These are phyloP conservation scores for Burhinus bistriatus DNA, from an alignment of 2,113 vertebrate species.

Conservation along the genomic window DNA sequence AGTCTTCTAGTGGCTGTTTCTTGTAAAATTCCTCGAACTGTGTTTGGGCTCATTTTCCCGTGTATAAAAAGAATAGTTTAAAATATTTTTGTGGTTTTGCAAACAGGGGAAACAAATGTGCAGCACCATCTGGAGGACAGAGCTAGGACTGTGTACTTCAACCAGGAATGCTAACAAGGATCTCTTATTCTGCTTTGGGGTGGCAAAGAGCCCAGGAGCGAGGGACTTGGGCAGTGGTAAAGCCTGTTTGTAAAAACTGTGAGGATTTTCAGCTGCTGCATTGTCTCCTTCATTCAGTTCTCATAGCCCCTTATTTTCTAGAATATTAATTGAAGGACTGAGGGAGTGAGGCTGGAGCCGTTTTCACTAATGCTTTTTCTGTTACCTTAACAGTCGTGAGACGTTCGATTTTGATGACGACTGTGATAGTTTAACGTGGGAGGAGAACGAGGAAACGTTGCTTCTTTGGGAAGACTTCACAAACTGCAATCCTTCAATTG, in stretches of 20 bases:
- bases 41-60: background rate
- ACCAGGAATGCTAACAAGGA: background rate
- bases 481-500: conserved; percentile 86
- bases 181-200: background rate
- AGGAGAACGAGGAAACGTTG: conserved; percentile 94
- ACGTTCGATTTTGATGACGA: conserved; percentile 94
- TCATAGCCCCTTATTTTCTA: background rate
- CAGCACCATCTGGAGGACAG: conserved; percentile 59
- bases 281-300: background rate
- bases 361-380: background rate
- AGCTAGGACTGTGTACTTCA: background rate
- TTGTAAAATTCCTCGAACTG: background rate
- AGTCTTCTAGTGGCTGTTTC: background rate
- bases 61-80: background rate
- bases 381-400: conserved; percentile 82
- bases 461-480: conserved; percentile 97
- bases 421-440: conserved; percentile 97
- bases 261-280: background rate
- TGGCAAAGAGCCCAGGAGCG: background rate
- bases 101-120: background rate
- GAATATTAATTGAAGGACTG: background rate
- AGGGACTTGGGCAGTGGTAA: background rate
- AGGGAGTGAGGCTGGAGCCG: background rate
- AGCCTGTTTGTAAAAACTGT: background rate
- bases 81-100: background rate